Evolutionary conservation across 2,888 invertebrate genomes (phyloP).

Genomic region (Mimachlamys varia): DNA sequence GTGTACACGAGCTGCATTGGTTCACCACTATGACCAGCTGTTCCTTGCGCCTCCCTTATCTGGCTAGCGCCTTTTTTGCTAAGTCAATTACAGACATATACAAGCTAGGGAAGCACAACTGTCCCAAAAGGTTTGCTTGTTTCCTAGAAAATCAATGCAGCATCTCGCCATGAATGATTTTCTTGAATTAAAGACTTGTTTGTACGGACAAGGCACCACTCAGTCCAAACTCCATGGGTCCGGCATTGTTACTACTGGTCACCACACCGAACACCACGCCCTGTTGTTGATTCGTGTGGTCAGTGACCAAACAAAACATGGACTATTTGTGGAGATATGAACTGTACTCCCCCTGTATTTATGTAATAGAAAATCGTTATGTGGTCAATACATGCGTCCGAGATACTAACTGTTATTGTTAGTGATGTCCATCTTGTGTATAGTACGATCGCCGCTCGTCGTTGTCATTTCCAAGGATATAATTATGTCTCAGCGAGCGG

Average conservation of each 20-base stretch:
- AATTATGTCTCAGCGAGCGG: too few relatives aligned
- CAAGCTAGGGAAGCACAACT: conserved; percentile 21
- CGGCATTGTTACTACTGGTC: background rate
- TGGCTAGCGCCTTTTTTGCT: conserved; percentile 23
- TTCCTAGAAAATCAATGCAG: conserved; percentile 4
- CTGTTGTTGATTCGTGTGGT: background rate
- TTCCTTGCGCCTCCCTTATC: background rate
- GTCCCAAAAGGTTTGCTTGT: conserved; percentile 24
- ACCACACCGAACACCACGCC: background rate
- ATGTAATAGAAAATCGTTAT: background rate
- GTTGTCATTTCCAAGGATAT: too few relatives aligned
- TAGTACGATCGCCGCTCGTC: background rate
- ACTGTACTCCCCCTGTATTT: background rate
- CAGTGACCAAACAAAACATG: background rate
- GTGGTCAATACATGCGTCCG: background rate
- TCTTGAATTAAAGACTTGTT: background rate
- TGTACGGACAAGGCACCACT: background rate
- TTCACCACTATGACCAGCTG: background rate
- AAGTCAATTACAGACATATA: background rate
- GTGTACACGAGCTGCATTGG: background rate
- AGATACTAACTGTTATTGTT: background rate
- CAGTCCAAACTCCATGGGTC: background rate
- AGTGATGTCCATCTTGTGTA: background rate
- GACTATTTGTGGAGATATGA: background rate
- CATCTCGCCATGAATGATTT: conserved; percentile 7